Conservation (phyloP, 2,113 vertebrate genomes). For the Myotis yumanensis region DNA sequence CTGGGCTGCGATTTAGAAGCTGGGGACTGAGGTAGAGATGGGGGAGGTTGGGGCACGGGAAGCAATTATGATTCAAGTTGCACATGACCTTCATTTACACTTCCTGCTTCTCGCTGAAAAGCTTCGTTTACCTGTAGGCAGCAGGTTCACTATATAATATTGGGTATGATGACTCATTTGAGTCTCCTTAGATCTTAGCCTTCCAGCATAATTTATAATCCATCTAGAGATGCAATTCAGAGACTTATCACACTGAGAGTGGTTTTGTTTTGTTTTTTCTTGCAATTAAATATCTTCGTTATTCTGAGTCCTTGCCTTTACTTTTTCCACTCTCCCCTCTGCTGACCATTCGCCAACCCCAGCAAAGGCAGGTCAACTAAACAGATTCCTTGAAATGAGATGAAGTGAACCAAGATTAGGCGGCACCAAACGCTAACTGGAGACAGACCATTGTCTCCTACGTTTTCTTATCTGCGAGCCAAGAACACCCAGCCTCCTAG, state of each 20-base stretch:
- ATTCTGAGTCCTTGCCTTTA: not conserved
- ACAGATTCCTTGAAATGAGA: not conserved
- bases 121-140: not conserved
- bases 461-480: not conserved
- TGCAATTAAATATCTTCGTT: not conserved
- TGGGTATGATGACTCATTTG: not conserved
- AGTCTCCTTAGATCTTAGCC: not conserved
- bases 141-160: not conserved
- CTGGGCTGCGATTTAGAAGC: not conserved
- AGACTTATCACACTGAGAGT: not conserved
- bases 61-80: not conserved
- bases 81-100: not conserved
- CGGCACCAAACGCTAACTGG: not conserved
- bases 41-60: not conserved
- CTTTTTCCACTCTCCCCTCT: not conserved
- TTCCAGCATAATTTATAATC: not conserved
- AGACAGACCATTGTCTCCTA: not conserved
- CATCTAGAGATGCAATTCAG: not conserved
- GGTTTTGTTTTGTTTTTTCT: not conserved
- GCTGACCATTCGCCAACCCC: not conserved
- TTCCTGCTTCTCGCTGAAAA: not conserved
- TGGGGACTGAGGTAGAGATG: not conserved
- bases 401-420: not conserved
- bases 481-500: not conserved
- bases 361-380: not conserved